These are phyloP conservation scores for Otolemur garnettii DNA, from an alignment of 2,113 vertebrate species.

Conservation along the genomic window DNA sequence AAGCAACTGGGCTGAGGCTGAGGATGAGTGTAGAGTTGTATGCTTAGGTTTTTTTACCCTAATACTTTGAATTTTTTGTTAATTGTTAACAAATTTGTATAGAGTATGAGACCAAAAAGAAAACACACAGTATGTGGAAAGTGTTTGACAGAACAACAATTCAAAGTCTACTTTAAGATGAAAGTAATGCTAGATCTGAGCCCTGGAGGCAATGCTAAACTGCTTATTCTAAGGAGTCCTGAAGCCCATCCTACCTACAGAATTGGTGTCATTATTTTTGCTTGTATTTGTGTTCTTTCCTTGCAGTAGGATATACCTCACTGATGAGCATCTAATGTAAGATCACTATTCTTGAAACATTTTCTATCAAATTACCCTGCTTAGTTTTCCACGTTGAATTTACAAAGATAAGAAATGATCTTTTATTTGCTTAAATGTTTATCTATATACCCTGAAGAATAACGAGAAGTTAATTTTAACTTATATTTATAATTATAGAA, in stretches of 20 bases:
- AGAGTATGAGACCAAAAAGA: background rate
- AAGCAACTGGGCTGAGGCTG: background rate
- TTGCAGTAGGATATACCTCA: background rate
- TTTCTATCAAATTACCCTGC: background rate
- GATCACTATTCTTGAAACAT: background rate
- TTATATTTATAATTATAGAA: background rate
- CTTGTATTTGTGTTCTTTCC: background rate
- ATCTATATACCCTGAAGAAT: background rate
- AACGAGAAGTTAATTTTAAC: background rate
- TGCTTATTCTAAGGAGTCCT: background rate
- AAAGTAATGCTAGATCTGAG: background rate
- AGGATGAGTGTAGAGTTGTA: background rate
- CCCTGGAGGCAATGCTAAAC: background rate
- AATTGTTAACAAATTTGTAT: background rate
- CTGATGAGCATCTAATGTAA: background rate
- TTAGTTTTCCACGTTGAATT: background rate
- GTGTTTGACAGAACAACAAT: background rate
- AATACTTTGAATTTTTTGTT: background rate
- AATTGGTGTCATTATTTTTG: background rate
- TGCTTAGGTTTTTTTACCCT: background rate
- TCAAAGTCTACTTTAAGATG: background rate
- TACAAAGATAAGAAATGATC: background rate
- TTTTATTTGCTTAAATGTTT: constrained; percentile 17
- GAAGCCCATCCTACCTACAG: background rate
- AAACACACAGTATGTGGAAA: background rate